Percentiles rank a stretch among this genome's conserved stretches.
Conservation (phyloP, 2,113 vertebrate species). For the Daphoenositta chrysoptera region DNA sequence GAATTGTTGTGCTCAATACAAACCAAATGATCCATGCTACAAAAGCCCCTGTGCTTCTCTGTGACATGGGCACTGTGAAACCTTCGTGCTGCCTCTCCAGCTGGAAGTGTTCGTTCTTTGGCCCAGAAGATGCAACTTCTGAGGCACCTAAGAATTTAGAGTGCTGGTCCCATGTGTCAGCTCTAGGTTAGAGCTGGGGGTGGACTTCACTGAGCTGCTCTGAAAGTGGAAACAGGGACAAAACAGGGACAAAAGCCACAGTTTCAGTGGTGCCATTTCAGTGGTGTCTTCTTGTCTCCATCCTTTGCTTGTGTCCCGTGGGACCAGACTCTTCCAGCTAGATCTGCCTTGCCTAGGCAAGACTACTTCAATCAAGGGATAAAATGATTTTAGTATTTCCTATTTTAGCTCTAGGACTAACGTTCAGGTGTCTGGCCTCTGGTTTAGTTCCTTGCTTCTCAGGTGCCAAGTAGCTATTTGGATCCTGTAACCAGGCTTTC, state of each 20-base stretch:
- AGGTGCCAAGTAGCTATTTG: background rate
- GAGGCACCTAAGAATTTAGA: background rate
- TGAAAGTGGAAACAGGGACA: background rate
- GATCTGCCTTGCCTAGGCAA: background rate
- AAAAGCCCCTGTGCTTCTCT: background rate
- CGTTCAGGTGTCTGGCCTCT: background rate
- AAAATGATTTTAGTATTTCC: background rate
- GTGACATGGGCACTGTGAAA: background rate
- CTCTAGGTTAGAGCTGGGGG: accelerated
- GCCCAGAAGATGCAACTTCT: background rate
- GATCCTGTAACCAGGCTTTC: background rate
- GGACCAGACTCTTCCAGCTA: background rate
- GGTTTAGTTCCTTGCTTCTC: background rate
- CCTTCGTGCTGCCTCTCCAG: accelerated
- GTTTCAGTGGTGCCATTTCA: background rate
- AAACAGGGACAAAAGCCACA: background rate
- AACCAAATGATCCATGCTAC: background rate
- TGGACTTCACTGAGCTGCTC: background rate
- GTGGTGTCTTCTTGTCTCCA: background rate
- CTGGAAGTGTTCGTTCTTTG: background rate
- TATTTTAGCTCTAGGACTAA: background rate
- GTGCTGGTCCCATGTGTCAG: background rate
- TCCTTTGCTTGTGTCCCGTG: background rate
- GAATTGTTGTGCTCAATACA: background rate
- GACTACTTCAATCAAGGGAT: background rate